A percentile compares a stretch with the other conserved stretches of the same genome.
These are phyloP conservation scores for Drosophila auraria DNA, from an alignment of 1,140 invertebrate genomes.

Conservation along the genomic window DNA sequence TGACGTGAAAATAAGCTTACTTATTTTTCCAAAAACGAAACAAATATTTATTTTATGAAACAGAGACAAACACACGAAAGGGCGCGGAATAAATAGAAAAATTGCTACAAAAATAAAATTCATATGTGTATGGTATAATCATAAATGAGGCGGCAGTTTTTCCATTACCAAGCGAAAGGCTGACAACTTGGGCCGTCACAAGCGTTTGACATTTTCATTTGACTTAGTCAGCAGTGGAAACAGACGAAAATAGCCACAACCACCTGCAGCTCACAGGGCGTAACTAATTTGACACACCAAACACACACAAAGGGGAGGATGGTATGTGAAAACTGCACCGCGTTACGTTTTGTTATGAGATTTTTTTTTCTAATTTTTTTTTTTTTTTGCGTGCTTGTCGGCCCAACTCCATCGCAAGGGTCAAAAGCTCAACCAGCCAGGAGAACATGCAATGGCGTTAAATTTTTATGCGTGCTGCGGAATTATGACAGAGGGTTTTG, in stretches of 20 bases:
- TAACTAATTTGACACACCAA: conserved; percentile 73
- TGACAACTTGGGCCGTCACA: conserved; percentile 54
- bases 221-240: conserved; percentile 30
- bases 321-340: conserved; percentile 23
- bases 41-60: conserved; percentile 1
- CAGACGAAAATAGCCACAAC: conserved; percentile 47
- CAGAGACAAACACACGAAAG: neutral
- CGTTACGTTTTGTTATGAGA: conserved; percentile 10
- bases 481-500: conserved; percentile 46
- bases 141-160: conserved; percentile 54
- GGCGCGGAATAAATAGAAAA: neutral
- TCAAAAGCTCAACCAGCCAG: conserved; percentile 65
- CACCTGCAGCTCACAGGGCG: conserved; percentile 64
- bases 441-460: conserved; percentile 75
- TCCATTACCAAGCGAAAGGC: conserved; percentile 26
- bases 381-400: conserved; percentile 31
- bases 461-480: conserved; percentile 74
- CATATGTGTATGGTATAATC: conserved; percentile 14
- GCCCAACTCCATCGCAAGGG: conserved; percentile 56
- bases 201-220: conserved; percentile 62
- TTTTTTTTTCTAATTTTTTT: too few species aligned
- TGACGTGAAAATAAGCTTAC: conserved; percentile 9
- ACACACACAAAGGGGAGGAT: conserved; percentile 16
- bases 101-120: conserved; percentile 8
- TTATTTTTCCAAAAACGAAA: conserved; percentile 7